Evolutionary conservation across 2,888 invertebrate species (phyloP).

Genomic region (Cantharis rufa): DNA sequence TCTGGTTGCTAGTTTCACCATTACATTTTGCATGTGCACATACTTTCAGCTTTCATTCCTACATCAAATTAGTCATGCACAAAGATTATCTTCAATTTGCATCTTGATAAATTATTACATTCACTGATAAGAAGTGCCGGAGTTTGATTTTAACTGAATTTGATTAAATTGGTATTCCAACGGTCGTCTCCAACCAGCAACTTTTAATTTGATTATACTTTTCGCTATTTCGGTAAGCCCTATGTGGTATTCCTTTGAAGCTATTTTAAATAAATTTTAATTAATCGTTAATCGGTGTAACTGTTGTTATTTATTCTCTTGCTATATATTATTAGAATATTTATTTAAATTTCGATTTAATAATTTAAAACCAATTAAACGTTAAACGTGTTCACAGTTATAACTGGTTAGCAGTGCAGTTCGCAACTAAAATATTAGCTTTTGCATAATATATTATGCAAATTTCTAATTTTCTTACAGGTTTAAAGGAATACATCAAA

Average conservation of each 20-base stretch:
- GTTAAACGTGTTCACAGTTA: neutral
- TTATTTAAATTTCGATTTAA: neutral
- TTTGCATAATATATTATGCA: neutral
- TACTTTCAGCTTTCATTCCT: slow-evolving; percentile 15
- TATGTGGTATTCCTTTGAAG: neutral
- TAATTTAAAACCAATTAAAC: neutral
- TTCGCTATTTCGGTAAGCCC: neutral
- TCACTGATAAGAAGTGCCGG: neutral
- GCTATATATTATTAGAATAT: neutral
- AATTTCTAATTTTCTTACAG: neutral
- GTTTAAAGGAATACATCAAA: neutral
- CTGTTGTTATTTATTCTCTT: neutral
- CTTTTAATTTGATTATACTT: neutral
- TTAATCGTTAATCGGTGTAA: neutral
- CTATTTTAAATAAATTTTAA: neutral
- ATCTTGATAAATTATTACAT: slow-evolving; percentile 8
- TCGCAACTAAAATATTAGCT: neutral
- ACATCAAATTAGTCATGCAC: slow-evolving; percentile 9
- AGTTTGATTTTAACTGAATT: neutral
- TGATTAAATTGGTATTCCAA: neutral
- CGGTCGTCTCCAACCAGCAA: neutral
- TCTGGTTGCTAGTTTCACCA: neutral
- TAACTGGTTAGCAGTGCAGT: neutral
- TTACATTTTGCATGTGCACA: slow-evolving; percentile 6
- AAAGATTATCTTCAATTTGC: slow-evolving; percentile 11